Evolutionary conservation across 2,888 invertebrate species (phyloP).

Genomic region (Heliconius erato): DNA sequence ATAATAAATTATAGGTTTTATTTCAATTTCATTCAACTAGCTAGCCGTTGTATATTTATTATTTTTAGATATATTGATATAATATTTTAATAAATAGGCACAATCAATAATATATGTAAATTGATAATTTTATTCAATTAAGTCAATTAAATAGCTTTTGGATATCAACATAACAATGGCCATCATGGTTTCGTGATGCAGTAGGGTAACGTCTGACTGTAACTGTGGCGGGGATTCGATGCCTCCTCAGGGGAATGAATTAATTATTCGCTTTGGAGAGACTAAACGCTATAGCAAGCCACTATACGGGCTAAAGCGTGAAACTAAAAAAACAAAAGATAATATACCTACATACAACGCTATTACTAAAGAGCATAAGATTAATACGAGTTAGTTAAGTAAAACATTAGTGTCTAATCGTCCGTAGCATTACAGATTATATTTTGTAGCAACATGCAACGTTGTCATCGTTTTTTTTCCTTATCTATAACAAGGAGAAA

Average conservation of each 20-base stretch:
- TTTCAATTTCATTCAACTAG: neutral
- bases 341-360: neutral
- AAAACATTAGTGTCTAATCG: conserved; percentile 21
- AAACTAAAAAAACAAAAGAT: neutral
- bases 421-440: conserved; percentile 13
- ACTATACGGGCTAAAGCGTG: neutral
- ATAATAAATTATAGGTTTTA: no score
- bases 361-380: neutral
- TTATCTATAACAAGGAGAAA: neutral
- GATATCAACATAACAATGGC: no score
- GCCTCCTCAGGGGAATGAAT: no score
- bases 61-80: no score
- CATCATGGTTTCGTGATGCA: no score
- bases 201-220: no score
- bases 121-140: no score
- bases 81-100: no score
- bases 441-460: conserved; percentile 18
- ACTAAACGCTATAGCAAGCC: neutral
- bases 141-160: no score
- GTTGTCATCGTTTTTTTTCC: conserved; percentile 8
- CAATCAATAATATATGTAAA: no score
- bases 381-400: conserved; percentile 1
- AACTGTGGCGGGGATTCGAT: no score
- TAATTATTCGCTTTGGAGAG: neutral
- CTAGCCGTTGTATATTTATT: neutral